Percentiles rank a stretch among this genome's conserved stretches.
Conservation (phyloP, 2,113 vertebrate genomes). For the Mus musculus region GRCm39 chr16:8844001-8844500, state of each 20-base stretch:
- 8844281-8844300: not conserved
- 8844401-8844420: constrained; percentile 28
- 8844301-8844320: constrained; percentile 5
- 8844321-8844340: not conserved
- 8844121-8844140: constrained; percentile 44
- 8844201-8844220: not conserved
- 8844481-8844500: not conserved
- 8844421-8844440: not conserved
- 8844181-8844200: not conserved
- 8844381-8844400: not conserved
- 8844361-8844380: constrained; percentile 5
- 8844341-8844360: not conserved
- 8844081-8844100: constrained; percentile 39
- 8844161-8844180: not conserved
- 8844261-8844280: not conserved
- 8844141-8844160: constrained; percentile 31
- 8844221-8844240: not conserved
- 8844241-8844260: not conserved
- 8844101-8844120: not conserved
- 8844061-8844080: constrained; percentile 53
- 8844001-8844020: constrained; percentile 59
- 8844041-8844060: constrained; percentile 69
- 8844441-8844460: not conserved
- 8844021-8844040: constrained; percentile 73
- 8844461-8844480: not conserved